Evolutionary conservation across 2,113 vertebrate species (phyloP), one percentile per base, ranked within the genome.

Genomic region (Hystrix cristata): DNA sequence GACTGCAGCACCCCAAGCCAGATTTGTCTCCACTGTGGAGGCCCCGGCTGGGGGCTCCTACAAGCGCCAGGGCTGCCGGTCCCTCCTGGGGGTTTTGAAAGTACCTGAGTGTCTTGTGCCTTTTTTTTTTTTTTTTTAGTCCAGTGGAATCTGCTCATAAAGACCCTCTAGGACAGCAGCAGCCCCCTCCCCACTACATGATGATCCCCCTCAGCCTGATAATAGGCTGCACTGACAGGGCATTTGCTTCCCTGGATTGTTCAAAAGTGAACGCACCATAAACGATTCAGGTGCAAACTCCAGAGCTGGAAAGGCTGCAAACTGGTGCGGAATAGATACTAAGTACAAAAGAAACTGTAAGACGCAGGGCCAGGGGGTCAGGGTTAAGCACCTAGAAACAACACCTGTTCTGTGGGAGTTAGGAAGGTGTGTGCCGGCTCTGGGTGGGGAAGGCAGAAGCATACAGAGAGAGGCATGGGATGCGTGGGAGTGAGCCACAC

Each of bases 171-270:
- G 67, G 55, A 55, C 0, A 0, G 29, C 5, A 3, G 64, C 31
- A 7, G 55, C 21, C 25, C 59, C 74, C 21, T 1, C 14, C 4
- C 14, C 1, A 0, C 46, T 0, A 15, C 27, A 0, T 0, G 11
- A 7, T 1, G 14, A 19, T 15, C 0, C 0, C 1, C 0, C n/a
- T 11, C 3, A 0, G 62, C 51, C 74, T 46, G 13, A 11, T 1
- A 7, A 29, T 0, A 0, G 5, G 27, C 60, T 7, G 19, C 1
- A 0, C 25, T 53, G n/a, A 1, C 0, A 3, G 27, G 1, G 10
- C 48, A 25, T 67, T 46, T 0, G 4, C 10, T 10, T 13, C 74
- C 38, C 55, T 27, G 14, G 38, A 62, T 57, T 72, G 31, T 23
- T 21, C 43, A 25, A 46, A 76, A 38, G 59, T 14, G 23, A 71